These are phyloP conservation scores for Caenorhabditis elegans DNA, from an alignment of 1,140 invertebrate species.

Conservation along the genomic window WBcel235 BX284605.5:7282501-7283000, in stretches of 20 bases:
- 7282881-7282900: background rate
- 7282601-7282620: no score
- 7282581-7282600: no score
- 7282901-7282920: background rate
- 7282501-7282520: no score
- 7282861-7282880: background rate
- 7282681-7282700: background rate
- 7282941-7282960: background rate
- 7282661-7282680: background rate
- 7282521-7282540: no score
- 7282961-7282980: background rate
- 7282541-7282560: no score
- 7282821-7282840: no score
- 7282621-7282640: no score
- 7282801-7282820: no score
- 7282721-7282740: background rate
- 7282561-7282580: no score
- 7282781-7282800: no score
- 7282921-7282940: background rate
- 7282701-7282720: background rate
- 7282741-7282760: no score
- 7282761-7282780: no score
- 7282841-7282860: background rate
- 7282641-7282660: background rate
- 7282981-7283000: background rate